Base-by-base conservation (phyloP, 2,888 invertebrate genomes). In the Apodemia hepburni region DNA sequence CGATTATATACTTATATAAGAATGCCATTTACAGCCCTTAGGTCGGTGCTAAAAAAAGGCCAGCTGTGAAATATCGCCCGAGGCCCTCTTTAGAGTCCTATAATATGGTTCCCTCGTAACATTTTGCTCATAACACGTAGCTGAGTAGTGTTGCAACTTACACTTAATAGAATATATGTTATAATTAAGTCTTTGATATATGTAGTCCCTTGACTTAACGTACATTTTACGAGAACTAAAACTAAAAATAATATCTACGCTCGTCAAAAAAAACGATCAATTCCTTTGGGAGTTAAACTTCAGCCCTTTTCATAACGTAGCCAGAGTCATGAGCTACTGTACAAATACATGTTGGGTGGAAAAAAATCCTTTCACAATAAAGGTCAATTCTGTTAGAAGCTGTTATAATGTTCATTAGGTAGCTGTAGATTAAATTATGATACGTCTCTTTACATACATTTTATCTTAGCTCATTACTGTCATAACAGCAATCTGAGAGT, bases 31-130 rank as follows among this genome's bases (percentile, higher is more conserved):
- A 51, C 51, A 51, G 51, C 51, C 51, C 51, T 51, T 51, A 51
- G 51, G 51, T 51, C 51, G 51, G 51, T 18, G 22, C 18, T 51
- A 51, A 51, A 51, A 47, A 51, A 51, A 51, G 51, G 51, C 18
- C 51, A 51, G 51, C 51, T 51, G 51, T 51, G 51, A 54, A 54
- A 54, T 54, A 54, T 54, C 51, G 51, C 51, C 51, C 51, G 22
- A 22, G 22, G 51, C 51, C 51, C 51, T 54, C 22, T 54, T 54
- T 54, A 18, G 51, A 11, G 51, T 51, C 51, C 22, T 18, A 42
- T 42, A 22, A 22, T 51, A 51, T 51, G 22, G 51, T 51, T 51
- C 42, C 42, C 42, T 42, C 51, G 51, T 51, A 51, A 18, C 27
- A 18, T 51, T 51, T 27, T 11, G 11, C 22, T 22, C 9, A 51